Percentiles rank a stretch among this genome's conserved stretches.
These are phyloP conservation scores for Synanthedon myopaeformis DNA, from an alignment of 2,888 invertebrate genomes.

Conservation along the genomic window DNA sequence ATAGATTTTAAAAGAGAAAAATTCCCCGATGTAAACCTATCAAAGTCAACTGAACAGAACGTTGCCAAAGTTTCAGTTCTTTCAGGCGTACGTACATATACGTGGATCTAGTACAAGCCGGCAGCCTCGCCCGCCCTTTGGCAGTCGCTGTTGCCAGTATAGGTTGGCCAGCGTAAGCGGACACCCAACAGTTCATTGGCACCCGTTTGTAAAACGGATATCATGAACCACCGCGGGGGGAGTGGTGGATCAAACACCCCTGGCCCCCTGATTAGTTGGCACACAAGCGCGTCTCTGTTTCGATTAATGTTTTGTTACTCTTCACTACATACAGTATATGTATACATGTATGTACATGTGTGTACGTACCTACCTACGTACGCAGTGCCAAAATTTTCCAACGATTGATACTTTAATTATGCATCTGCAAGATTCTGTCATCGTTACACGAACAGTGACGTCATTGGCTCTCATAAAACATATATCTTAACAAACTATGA, in stretches of 20 bases:
- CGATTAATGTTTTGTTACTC: conserved; percentile 49
- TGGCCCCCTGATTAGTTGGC: conserved; percentile 30
- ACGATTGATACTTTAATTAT: conserved; percentile 21
- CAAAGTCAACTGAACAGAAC: conserved; percentile 3
- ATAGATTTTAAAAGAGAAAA: not conserved
- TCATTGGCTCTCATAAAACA: not conserved
- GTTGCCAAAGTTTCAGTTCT: conserved; percentile 32
- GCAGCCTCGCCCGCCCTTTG: conserved; percentile 39
- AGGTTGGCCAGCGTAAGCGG: conserved; percentile 22
- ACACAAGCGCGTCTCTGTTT: conserved; percentile 27
- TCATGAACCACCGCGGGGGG: conserved; percentile 17
- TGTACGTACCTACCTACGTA: not conserved
- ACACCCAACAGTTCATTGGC: conserved; percentile 35
- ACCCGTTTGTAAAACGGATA: conserved; percentile 15
- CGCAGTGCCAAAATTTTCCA: conserved; percentile 28
- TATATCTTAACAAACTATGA: too few species aligned
- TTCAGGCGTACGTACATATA: conserved; percentile 8
- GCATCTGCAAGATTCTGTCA: conserved; percentile 12
- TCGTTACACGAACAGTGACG: not conserved
- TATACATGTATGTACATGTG: conserved; percentile 18
- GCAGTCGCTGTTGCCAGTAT: conserved; percentile 37
- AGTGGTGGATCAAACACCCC: conserved; percentile 24
- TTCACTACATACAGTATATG: conserved; percentile 25
- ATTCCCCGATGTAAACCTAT: not conserved
- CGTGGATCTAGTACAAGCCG: conserved; percentile 5